A percentile compares a stretch with the other conserved stretches of the same genome.
Conservation (phyloP, 2,797 vertebrate genomes). For the Eurystomus glaucurus region DNA sequence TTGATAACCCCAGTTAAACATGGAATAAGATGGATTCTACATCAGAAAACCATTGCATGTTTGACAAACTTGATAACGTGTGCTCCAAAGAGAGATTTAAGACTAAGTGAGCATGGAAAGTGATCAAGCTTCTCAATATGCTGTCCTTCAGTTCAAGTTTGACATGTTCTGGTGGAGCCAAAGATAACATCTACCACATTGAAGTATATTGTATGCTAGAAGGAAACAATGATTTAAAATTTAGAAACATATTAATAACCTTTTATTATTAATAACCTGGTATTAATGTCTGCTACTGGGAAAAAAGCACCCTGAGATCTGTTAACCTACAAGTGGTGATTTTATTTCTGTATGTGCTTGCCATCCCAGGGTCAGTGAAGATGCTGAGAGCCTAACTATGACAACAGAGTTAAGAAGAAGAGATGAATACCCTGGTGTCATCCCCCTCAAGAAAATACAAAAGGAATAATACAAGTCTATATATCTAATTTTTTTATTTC, state of each 20-base stretch:
- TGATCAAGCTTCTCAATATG: conserved; percentile 5
- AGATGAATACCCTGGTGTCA: background rate
- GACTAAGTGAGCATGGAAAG: conserved; percentile 53
- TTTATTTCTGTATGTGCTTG: background rate
- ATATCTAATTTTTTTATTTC: background rate
- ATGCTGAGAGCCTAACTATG: background rate
- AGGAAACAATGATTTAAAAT: background rate
- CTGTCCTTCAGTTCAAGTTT: conserved; percentile 39
- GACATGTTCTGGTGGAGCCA: conserved; percentile 3
- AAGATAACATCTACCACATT: background rate
- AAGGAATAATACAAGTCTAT: background rate
- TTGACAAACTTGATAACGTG: conserved; percentile 64
- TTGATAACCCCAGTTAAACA: background rate
- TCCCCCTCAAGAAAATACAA: background rate
- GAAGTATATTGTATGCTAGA: background rate
- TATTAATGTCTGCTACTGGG: background rate
- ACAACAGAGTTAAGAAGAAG: background rate
- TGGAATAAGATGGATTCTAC: conserved; percentile 36
- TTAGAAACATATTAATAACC: background rate
- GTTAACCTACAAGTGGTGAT: background rate
- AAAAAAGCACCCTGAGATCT: background rate
- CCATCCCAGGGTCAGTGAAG: background rate
- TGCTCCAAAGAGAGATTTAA: background rate
- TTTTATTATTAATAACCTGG: background rate
- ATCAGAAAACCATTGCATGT: conserved; percentile 39